Percentiles rank a stretch among this genome's conserved stretches.
Conservation (phyloP, 1,140 invertebrate species). For the Frieseomelitta varia region DNA sequence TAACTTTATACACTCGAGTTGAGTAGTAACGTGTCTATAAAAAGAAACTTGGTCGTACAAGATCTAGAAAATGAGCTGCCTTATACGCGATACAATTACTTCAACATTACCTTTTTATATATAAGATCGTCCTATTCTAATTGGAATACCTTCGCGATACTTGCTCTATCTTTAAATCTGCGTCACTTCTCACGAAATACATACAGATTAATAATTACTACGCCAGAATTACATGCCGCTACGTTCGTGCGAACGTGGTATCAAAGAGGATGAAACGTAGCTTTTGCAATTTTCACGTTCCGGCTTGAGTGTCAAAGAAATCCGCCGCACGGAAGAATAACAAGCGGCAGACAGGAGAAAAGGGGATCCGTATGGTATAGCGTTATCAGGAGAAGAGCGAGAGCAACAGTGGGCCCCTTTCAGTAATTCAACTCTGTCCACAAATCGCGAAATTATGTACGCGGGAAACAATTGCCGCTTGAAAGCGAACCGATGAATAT, state of each 20-base stretch:
- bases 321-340: neutral
- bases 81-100: neutral
- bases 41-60: no score
- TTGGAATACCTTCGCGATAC: neutral
- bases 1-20: no score
- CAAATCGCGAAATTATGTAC: constrained; percentile 48
- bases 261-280: neutral
- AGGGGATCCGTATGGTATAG: constrained; percentile 7
- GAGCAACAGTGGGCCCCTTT: constrained; percentile 43
- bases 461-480: constrained; percentile 43
- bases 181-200: neutral
- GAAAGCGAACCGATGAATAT: constrained; percentile 44
- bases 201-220: neutral
- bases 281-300: no score
- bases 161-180: neutral
- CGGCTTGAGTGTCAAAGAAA: neutral
- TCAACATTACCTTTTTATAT: neutral
- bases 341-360: neutral
- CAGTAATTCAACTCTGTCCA: constrained; percentile 47
- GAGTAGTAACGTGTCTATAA: no score
- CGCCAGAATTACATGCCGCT: neutral
- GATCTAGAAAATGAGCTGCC: neutral
- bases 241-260: neutral
- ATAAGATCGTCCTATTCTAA: no score
- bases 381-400: constrained; percentile 17